Conservation (phyloP, 2,888 invertebrate species). For the Cryptus viduatorius region DNA sequence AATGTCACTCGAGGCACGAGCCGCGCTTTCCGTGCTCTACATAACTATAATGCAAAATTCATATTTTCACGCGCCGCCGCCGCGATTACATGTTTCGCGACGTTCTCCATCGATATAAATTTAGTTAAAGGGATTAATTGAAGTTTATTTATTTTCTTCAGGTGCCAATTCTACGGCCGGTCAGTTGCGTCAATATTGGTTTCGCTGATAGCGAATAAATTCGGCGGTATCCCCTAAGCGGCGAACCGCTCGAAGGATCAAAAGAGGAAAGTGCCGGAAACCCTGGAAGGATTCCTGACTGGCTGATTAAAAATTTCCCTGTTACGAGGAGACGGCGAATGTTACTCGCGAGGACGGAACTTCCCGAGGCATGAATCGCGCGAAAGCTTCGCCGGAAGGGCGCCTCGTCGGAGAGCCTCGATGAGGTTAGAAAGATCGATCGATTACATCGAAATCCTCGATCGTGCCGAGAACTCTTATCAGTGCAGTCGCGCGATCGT, state of each 20-base stretch:
- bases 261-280: conserved; percentile 60
- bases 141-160: conserved; percentile 42
- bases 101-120: not conserved
- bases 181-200: conserved; percentile 69
- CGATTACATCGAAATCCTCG: not conserved
- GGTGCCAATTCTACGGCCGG: conserved; percentile 65
- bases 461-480: conserved; percentile 18
- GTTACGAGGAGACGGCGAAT: not conserved
- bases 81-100: not conserved
- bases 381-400: not conserved
- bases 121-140: not conserved
- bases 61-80: conserved; percentile 20
- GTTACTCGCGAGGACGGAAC: conserved; percentile 14
- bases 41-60: not conserved
- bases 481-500: conserved; percentile 42
- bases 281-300: conserved; percentile 66
- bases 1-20: conserved; percentile 54
- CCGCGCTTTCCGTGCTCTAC: not conserved
- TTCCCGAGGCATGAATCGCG: conserved; percentile 7
- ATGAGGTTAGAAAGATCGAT: not conserved
- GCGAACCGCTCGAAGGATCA: conserved; percentile 18
- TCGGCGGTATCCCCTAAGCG: conserved; percentile 43
- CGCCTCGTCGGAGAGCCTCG: not conserved
- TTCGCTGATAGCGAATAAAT: conserved; percentile 59
- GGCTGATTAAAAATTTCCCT: conserved; percentile 41